These are phyloP conservation scores for Falcaria lacertinaria DNA, from an alignment of 2,888 invertebrate species.

Conservation along the genomic window DNA sequence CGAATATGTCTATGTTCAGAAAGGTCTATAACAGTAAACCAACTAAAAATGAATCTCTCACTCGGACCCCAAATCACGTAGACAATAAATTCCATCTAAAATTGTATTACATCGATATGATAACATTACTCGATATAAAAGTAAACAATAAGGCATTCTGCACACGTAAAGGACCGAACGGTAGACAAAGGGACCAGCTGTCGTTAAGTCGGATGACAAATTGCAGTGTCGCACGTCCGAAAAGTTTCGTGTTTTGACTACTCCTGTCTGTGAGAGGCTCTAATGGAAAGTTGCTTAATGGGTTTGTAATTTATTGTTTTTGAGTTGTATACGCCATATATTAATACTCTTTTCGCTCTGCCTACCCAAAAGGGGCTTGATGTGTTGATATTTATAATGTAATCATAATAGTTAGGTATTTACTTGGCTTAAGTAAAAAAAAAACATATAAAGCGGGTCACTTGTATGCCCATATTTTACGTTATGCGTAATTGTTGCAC, in stretches of 20 bases:
- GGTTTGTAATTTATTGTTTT: neutral
- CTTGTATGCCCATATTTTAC: no score
- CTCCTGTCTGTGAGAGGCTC: neutral
- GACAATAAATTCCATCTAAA: neutral
- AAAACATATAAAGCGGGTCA: no score
- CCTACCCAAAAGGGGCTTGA: no score
- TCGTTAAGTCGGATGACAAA: slow-evolving; percentile 53
- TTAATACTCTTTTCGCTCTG: no score
- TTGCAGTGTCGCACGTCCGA: slow-evolving; percentile 33
- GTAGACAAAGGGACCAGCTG: slow-evolving; percentile 51
- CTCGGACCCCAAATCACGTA: neutral
- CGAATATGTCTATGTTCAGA: no score
- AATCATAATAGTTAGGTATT: no score
- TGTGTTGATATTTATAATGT: no score
- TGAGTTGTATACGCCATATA: no score
- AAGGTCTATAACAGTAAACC: neutral
- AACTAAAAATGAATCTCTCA: neutral
- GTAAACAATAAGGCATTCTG: slow-evolving; percentile 23
- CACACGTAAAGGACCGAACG: slow-evolving; percentile 18
- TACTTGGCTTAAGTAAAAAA: no score
- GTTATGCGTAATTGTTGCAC: no score
- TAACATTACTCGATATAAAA: slow-evolving; percentile 4
- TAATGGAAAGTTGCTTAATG: slow-evolving; percentile 4
- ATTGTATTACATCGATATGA: neutral
- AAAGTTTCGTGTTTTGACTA: slow-evolving; percentile 3